A percentile compares a stretch with the other conserved stretches of the same genome.
Conservation (phyloP, 2,888 invertebrate genomes). For the Apomyelois bistriatella region DNA sequence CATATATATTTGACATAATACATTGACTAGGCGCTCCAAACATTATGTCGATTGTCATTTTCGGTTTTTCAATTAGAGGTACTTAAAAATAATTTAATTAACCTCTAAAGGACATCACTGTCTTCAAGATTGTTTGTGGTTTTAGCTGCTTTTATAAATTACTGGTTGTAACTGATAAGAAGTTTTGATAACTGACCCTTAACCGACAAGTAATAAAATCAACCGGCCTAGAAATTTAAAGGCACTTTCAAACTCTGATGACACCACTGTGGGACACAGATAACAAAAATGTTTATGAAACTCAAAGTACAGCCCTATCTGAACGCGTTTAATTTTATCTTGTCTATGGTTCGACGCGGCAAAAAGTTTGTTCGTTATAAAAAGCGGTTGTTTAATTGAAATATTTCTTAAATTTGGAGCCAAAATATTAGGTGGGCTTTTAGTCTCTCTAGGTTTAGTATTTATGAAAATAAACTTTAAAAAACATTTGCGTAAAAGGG, state of each 20-base stretch:
- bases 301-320: conserved; percentile 13
- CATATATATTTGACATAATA: too few species aligned
- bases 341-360: conserved; percentile 2
- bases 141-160: background rate
- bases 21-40: too few species aligned
- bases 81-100: too few species aligned
- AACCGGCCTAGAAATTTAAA: conserved; percentile 5
- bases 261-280: conserved; percentile 9
- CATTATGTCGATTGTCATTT: too few species aligned
- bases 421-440: too few species aligned
- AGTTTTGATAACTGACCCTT: conserved; percentile 5
- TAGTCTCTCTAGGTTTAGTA: too few species aligned
- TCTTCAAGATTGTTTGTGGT: too few species aligned
- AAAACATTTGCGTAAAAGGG: too few species aligned
- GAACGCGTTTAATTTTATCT: conserved; percentile 14
- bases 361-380: conserved; percentile 1
- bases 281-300: conserved; percentile 19
- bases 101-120: too few species aligned
- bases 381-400: background rate
- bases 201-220: conserved; percentile 10
- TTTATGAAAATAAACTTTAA: too few species aligned
- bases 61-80: too few species aligned
- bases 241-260: conserved; percentile 6
- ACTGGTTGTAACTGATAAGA: conserved; percentile 1
- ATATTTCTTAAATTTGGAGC: too few species aligned